Evolutionary conservation across 2,797 vertebrate genomes (phyloP), one percentile per base, ranked within the genome.

Genomic region (Lagodon rhomboides): DNA sequence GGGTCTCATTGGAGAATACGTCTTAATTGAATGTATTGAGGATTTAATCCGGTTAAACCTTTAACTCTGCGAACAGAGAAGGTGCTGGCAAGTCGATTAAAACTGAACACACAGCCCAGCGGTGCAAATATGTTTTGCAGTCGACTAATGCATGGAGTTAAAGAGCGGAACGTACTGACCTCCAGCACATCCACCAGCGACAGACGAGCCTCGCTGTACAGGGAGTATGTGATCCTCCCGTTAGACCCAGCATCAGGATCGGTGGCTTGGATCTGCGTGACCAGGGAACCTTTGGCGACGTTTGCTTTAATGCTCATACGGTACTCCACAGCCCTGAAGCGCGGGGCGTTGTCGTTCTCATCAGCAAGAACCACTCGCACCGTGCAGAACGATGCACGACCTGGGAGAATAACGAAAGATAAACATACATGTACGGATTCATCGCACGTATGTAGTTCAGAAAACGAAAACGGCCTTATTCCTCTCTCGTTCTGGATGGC

Each of bases 271-370:
- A 99, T 97, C 88, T 98, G 98, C 53, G 98, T 98, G 80, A 99
- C 95, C 0, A 98, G 96, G 5, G 95, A 97, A 68, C 97, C 97
- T 92, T 96, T 98, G 71, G 95, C 96, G 58, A 98, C 94, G 1
- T 97, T 98, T 43, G 97, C 97, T 83, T 96, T 98, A 76, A 99
- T 95, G 84, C 97, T 99, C 91, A 98, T 90, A 0, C 95, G 96
- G 82, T 99, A 99, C 79, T 98, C 96, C 58, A 95, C 95, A 3
- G 97, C 97, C 91, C 97, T 96, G 92, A 99, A 99, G 17, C 88
- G 94, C 49, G 98, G 98, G 0, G 97, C 95, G 41, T 99, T 99
- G 94, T 99, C 98, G 70, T 99, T 99, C 89, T 98, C 97, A 30
- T 99, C 98, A 0, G 94, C 96, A 46, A 99, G 96, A 71, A 99